Conservation (phyloP, 2,888 invertebrate species). For the Cheilosia vulpina region DNA sequence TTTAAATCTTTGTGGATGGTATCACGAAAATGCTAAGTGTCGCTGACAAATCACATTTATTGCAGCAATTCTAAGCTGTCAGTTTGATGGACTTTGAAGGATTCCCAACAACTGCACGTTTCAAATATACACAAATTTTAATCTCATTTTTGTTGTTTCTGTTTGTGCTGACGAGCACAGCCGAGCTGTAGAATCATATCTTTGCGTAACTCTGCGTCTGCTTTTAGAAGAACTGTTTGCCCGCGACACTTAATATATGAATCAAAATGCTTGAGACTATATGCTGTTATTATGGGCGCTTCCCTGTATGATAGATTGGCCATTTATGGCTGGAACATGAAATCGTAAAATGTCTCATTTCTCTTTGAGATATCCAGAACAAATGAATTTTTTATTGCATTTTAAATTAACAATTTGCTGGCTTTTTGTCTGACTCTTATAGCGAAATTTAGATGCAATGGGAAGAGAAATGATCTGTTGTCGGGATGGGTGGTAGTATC, state of each 20-base stretch:
- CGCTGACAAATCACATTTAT: constrained; percentile 75
- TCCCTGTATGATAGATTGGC: constrained; percentile 50
- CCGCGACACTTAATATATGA: constrained; percentile 47
- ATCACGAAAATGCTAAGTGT: constrained; percentile 74
- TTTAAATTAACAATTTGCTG: neutral
- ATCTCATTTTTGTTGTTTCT: constrained; percentile 69
- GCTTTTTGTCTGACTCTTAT: no score
- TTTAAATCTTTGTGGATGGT: constrained; percentile 74
- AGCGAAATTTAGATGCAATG: no score
- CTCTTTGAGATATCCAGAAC: constrained; percentile 11
- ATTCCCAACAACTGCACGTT: constrained; percentile 76
- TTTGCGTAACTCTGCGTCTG: constrained; percentile 67
- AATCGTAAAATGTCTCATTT: constrained; percentile 45
- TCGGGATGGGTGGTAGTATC: neutral
- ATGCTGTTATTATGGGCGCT: constrained; percentile 23
- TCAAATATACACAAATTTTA: constrained; percentile 74
- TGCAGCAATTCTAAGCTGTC: constrained; percentile 74
- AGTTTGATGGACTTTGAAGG: constrained; percentile 76
- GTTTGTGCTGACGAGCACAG: constrained; percentile 17
- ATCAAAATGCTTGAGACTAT: constrained; percentile 30
- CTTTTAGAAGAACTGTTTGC: constrained; percentile 50
- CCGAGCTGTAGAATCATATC: constrained; percentile 35
- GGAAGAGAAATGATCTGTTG: no score
- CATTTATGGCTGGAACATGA: constrained; percentile 63
- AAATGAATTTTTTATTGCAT: constrained; percentile 35